Percentiles rank a stretch among this genome's conserved stretches.
Evolutionary conservation across 2,888 invertebrate genomes (phyloP).

Genomic region (Mellilla xanthometata): DNA sequence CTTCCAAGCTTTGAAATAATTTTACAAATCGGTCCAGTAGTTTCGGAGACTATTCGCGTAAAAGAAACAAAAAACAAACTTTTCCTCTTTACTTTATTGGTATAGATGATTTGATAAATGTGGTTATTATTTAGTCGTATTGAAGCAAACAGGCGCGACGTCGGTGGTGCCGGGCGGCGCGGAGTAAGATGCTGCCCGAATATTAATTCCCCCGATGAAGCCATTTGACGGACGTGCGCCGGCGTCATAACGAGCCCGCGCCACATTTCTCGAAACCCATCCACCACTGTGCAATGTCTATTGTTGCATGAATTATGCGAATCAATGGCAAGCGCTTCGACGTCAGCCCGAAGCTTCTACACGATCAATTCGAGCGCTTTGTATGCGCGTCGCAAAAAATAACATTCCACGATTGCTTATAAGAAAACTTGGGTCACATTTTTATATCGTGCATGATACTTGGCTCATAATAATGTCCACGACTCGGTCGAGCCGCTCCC

Average conservation of each 20-base stretch:
- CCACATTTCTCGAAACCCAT: slow-evolving; percentile 68
- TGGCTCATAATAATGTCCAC: slow-evolving; percentile 40
- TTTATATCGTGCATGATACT: slow-evolving; percentile 41
- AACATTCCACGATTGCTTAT: slow-evolving; percentile 44
- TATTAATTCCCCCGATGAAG: slow-evolving; percentile 78
- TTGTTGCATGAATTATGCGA: slow-evolving; percentile 67
- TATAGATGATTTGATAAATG: no score
- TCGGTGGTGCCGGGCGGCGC: background rate
- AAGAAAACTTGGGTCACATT: slow-evolving; percentile 40
- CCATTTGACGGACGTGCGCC: slow-evolving; percentile 70
- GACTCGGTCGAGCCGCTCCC: slow-evolving; percentile 36
- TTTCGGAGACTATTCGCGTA: no score
- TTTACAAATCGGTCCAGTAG: no score
- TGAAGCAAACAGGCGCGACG: no score
- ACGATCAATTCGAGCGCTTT: slow-evolving; percentile 44
- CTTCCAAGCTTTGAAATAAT: no score
- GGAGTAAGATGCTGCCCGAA: slow-evolving; percentile 65
- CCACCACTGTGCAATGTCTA: slow-evolving; percentile 58
- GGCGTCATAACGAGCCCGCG: slow-evolving; percentile 59
- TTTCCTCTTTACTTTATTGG: no score
- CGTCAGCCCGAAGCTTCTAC: slow-evolving; percentile 39
- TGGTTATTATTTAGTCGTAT: no score
- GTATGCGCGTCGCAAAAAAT: slow-evolving; percentile 44
- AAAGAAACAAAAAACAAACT: no score
- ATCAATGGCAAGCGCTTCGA: slow-evolving; percentile 44